Evolutionary conservation across 2,113 vertebrate genomes (phyloP).

Genomic region (Pterocles burchelli): DNA sequence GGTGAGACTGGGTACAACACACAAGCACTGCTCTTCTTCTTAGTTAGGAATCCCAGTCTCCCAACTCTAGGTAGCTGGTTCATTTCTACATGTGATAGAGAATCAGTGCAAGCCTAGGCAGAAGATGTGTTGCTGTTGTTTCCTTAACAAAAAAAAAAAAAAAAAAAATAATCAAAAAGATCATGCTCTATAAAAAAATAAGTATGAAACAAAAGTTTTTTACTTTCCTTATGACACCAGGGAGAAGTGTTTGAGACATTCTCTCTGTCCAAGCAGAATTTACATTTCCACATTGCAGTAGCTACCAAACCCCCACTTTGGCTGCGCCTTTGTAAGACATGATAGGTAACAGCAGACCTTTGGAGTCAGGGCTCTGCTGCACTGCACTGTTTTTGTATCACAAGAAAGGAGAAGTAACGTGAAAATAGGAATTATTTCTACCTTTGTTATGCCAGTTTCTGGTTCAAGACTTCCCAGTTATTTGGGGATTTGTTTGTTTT

Average conservation of each 20-base stretch:
- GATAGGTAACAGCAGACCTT: accelerated
- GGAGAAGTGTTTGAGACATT: neutral
- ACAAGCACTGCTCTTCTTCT: neutral
- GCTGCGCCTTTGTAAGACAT: neutral
- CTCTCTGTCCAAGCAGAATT: neutral
- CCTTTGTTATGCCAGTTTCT: neutral
- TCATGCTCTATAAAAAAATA: neutral
- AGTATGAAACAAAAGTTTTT: neutral
- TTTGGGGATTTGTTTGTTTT: slow-evolving; percentile 38
- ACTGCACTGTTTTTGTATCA: neutral
- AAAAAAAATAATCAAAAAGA: neutral
- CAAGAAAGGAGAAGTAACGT: neutral
- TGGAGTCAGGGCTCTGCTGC: neutral
- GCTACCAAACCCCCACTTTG: neutral
- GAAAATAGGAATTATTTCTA: neutral
- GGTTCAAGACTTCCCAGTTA: neutral
- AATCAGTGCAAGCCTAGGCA: neutral
- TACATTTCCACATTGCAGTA: neutral
- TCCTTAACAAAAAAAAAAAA: neutral
- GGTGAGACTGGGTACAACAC: neutral
- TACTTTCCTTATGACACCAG: neutral
- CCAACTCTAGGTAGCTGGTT: neutral
- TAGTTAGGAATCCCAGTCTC: neutral
- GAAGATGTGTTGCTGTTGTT: neutral
- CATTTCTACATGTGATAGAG: neutral